Percentiles rank a stretch among this genome's conserved stretches.
phyloP scores from a whole-genome alignment of 2,888 invertebrate genomes.

The Oscheius sp. region DNA sequence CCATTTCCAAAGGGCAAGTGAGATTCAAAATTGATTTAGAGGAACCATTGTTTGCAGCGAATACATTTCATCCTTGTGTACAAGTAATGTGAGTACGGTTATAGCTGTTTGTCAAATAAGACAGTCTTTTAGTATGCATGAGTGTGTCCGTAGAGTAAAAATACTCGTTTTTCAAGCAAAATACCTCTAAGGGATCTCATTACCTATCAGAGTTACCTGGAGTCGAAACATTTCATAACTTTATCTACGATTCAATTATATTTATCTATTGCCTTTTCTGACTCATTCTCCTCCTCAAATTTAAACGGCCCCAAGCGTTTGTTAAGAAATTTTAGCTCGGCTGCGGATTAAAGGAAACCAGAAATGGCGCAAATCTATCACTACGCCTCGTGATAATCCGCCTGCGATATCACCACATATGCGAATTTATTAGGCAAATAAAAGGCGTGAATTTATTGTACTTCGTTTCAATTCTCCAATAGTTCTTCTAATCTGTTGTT shows the following conservation, averaged over 20 bases:
- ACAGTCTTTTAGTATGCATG: slow-evolving; percentile 28
- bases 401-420: slow-evolving; percentile 24
- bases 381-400: slow-evolving; percentile 32
- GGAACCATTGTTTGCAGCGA: neutral
- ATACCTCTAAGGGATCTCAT: slow-evolving; percentile 1
- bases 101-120: slow-evolving; percentile 34
- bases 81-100: slow-evolving; percentile 28
- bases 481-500: slow-evolving; percentile 13
- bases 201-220: neutral
- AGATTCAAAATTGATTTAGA: too few species aligned
- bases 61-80: slow-evolving; percentile 16
- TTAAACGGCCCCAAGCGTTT: slow-evolving; percentile 8
- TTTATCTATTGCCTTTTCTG: too few species aligned
- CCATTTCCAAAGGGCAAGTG: too few species aligned
- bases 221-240: neutral
- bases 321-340: slow-evolving; percentile 20
- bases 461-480: neutral
- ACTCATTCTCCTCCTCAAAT: too few species aligned
- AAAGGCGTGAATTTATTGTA: neutral
- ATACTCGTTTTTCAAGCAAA: neutral
- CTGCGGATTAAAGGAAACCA: slow-evolving; percentile 36
- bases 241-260: neutral
- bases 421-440: slow-evolving; percentile 36
- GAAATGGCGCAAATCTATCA: slow-evolving; percentile 33
- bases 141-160: slow-evolving; percentile 5